Evolutionary conservation across 1,140 invertebrate species (phyloP), one percentile per base, ranked within the genome.

Genomic region (Lysiphlebus fabarum): DNA sequence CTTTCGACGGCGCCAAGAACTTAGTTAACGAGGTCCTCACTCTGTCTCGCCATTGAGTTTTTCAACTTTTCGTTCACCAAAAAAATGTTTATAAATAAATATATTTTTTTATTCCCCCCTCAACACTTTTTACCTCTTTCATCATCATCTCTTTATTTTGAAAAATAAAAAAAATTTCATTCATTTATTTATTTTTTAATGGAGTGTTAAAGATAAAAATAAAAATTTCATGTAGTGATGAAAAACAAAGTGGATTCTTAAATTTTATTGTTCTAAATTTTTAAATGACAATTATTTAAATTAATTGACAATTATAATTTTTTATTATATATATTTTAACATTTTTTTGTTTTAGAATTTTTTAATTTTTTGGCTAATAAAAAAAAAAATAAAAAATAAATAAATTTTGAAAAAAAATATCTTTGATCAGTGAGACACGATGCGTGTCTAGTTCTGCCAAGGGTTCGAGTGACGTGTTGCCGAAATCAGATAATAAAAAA

Each of bases 21-120:
- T 63, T 58, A 58, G 68, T 70, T 72, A 72, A 72, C 69, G 69
- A 72, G 70, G 56, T 56, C 61, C 62, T 70, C 26, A 40, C n/a
- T 34, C 54, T 67, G 69, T 69, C 67, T 68, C 64, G 61, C 65
- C 70, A 68, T 71, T 72, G 63, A 72, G 62, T 50, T 58, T 33
- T 38, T 56, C 44, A 47, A 43, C 44, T 56, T 47, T 42, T 56
- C 40, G 47, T 54, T 54, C 38, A 40, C 38, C 10, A 40, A 40
- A 26, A 26, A 26, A 4, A 4, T 26, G 17, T 26, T 2, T 26
- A 26, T 26, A 26, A 26, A 26, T 26, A 26, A 26, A 1, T 26
- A 26, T 26, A 26, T 26, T 26, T n/a, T n/a, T n/a, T n/a, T n/a
- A n/a, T n/a, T 4, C 17, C 4, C 17, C 1, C 17, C 17, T 26